Evolutionary conservation across 2,113 vertebrate genomes (phyloP).

Genomic region (Lycocorax pyrrhopterus): DNA sequence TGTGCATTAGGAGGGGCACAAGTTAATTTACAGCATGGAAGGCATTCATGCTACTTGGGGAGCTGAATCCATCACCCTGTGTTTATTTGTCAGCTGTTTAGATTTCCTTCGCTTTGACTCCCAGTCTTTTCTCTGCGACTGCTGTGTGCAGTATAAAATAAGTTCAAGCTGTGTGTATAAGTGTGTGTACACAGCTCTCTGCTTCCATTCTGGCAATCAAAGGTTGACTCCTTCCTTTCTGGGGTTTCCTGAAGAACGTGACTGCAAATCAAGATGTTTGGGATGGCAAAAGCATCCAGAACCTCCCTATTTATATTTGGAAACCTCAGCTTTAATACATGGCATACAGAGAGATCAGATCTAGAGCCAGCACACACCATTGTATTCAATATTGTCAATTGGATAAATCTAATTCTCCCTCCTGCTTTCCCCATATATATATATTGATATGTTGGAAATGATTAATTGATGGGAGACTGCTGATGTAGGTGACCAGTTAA

Average conservation of each 20-base stretch:
- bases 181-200: background rate
- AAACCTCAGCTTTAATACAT: background rate
- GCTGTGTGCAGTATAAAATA: background rate
- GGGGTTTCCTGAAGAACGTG: background rate
- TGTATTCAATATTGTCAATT: background rate
- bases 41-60: background rate
- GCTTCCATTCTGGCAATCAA: background rate
- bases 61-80: background rate
- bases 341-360: background rate
- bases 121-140: background rate
- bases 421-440: background rate
- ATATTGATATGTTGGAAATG: background rate
- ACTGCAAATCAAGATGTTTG: background rate
- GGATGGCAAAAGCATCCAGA: background rate
- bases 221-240: background rate
- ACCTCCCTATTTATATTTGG: background rate
- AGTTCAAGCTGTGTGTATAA: background rate
- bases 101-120: background rate
- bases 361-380: background rate
- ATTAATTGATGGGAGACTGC: background rate
- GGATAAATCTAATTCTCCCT: background rate
- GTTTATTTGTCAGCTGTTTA: slow-evolving; percentile 52
- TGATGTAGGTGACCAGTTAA: background rate
- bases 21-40: background rate
- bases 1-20: background rate